Conservation (phyloP, 2,797 vertebrate species). For the Neopelma chrysocephalum region DNA sequence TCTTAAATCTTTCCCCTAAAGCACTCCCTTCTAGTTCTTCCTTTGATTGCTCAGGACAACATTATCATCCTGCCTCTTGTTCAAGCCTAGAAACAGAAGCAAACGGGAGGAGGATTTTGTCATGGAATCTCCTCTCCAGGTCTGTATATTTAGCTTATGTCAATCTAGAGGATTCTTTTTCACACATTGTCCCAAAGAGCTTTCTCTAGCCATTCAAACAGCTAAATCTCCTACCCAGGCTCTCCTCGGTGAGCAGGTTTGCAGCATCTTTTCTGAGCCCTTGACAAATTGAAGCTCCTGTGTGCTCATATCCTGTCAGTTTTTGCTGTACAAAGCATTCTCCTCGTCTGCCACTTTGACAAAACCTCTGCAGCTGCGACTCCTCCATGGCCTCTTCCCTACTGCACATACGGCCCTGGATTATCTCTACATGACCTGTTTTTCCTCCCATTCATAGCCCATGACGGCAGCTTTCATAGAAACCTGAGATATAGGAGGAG, state of each 20-base stretch:
- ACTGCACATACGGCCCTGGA: neutral
- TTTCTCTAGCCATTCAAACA: neutral
- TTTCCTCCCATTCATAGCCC: neutral
- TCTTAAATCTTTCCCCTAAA: neutral
- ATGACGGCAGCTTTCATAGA: neutral
- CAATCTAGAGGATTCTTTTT: neutral
- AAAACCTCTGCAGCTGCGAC: neutral
- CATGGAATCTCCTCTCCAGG: neutral
- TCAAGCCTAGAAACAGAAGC: neutral
- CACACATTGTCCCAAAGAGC: neutral
- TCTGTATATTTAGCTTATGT: neutral
- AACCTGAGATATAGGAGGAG: neutral
- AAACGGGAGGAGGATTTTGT: neutral
- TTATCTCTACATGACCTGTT: neutral
- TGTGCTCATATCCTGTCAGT: neutral
- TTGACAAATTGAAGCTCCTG: neutral
- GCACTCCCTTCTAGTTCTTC: neutral
- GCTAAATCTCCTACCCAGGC: neutral
- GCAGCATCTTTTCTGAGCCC: neutral
- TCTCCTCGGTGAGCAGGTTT: neutral
- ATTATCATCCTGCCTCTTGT: neutral
- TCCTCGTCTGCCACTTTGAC: neutral
- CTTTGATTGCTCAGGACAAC: constrained; percentile 9
- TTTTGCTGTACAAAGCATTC: neutral
- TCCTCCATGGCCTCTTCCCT: neutral